phyloP scores from a whole-genome alignment of 37 sponge, comb jelly and placozoan genomes.

The Agelas oroides region DNA sequence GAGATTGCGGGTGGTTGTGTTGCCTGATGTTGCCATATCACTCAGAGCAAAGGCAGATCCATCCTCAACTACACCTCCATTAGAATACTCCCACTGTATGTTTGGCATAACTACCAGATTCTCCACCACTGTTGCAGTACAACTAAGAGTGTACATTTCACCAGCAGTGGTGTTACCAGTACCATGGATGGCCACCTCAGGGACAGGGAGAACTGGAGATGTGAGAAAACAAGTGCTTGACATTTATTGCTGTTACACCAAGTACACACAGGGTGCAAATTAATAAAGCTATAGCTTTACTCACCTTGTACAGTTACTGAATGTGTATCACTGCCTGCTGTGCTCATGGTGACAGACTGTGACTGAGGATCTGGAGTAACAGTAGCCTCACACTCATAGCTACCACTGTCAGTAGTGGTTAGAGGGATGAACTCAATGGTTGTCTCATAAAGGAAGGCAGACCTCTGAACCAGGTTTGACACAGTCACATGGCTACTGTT shows the following conservation, averaged over 20 bases:
- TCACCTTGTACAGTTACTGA: too few species aligned
- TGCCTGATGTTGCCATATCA: too few species aligned
- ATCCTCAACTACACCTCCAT: background rate
- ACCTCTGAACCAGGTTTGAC: too few species aligned
- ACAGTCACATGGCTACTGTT: too few species aligned
- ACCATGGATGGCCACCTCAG: background rate
- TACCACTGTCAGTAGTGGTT: conserved; percentile 31
- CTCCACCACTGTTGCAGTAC: conserved; percentile 12
- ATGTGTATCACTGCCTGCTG: too few species aligned
- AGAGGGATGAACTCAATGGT: background rate
- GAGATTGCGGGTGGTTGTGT: background rate
- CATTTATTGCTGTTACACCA: too few species aligned
- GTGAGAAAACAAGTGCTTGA: too few species aligned
- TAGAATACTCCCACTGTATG: conserved; percentile 17
- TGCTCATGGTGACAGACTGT: background rate
- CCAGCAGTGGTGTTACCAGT: conserved; percentile 23
- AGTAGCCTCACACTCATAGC: conserved; percentile 39
- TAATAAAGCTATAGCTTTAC: too few species aligned
- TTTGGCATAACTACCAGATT: conserved; percentile 8
- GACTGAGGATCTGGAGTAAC: background rate
- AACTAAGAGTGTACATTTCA: conserved; percentile 27
- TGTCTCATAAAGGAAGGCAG: too few species aligned
- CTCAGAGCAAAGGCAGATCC: background rate
- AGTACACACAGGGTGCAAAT: too few species aligned
- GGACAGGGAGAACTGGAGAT: conserved; percentile 32